Evolutionary conservation across 2,797 vertebrate genomes (phyloP).

Genomic region (Hydrocynus forskahlii): DNA sequence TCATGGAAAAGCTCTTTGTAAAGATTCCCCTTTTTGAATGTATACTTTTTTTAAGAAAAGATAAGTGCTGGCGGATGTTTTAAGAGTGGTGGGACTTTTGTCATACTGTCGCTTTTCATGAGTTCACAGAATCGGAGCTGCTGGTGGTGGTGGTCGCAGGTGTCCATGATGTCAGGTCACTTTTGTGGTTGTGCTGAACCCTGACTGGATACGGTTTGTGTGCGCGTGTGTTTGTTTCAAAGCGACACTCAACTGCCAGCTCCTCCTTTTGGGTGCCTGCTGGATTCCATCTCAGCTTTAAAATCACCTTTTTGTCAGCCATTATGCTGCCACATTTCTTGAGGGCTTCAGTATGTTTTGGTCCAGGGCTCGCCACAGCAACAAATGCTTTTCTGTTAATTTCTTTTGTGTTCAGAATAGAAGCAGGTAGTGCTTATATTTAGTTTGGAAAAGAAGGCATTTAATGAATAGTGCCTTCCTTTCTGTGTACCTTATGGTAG

Average conservation of each 20-base stretch:
- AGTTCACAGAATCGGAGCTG: neutral
- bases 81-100: conserved; percentile 36
- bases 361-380: neutral
- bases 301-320: neutral
- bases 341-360: neutral
- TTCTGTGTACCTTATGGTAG: neutral
- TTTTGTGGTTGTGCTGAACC: neutral
- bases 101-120: neutral
- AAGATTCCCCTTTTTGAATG: conserved; percentile 62
- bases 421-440: conserved; percentile 20
- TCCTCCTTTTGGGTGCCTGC: neutral
- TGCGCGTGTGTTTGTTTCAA: neutral
- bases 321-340: neutral
- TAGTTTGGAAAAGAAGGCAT: neutral
- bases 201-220: neutral
- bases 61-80: conserved; percentile 50
- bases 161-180: neutral
- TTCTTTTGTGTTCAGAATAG: conserved; percentile 1
- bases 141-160: neutral
- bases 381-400: neutral
- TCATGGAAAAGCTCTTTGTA: conserved; percentile 55
- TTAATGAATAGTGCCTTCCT: neutral
- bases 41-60: conserved; percentile 34
- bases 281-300: neutral
- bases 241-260: neutral